Base-by-base conservation (phyloP, 2,888 invertebrate species). In the Ectemnius cavifrons region DNA sequence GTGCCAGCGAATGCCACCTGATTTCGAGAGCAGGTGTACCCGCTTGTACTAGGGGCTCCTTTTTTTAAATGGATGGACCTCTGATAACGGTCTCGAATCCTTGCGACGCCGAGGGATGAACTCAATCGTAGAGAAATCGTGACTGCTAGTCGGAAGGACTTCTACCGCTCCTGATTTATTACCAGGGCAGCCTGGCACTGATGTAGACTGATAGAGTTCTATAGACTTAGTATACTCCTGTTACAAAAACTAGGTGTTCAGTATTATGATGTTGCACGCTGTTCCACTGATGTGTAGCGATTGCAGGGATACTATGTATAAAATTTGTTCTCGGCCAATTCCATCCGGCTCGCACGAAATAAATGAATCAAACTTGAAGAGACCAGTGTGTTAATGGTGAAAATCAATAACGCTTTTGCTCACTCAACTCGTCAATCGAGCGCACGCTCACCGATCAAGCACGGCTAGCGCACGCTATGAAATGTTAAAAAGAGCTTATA, bases 401-500 rank as follows among this genome's bases (percentile, higher is more conserved):
- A 52, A 52, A 52, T 52, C 52, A 52, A 52, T 52, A 16, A 16
- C 52, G 52, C 52, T 52, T 52, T 52, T 16, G 14, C 16, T 52
- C 14, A 52, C 16, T 52, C 16, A 14, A 6, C 52, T 14, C 52
- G 52, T 52, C 16, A 52, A 52, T 52, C 52, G n/a, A 52, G 52
- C 16, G 52, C 52, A 14, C 16, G 4, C 16, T 52, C 52, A 16
- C 60, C 18, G 52, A 37, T 37, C 37, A 37, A 37, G 37, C 37
- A 11, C 37, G 11, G 11, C 37, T 37, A 37, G 57, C 63, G 16
- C 56, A 11, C 69, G 67, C 67, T 23, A n/a, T 8, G 8, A 37
- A 28, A 57, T n/a, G 60, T 74, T 79, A 82, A 81, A 80, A 81
- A 74, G 73, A 63, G 71, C 66, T 74, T 64, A 46, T 70, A 66